A percentile compares a stretch with the other conserved stretches of the same genome.
These are phyloP conservation scores for Phylloscopus collybita DNA, from an alignment of 2,797 vertebrate species.

Conservation along the genomic window DNA sequence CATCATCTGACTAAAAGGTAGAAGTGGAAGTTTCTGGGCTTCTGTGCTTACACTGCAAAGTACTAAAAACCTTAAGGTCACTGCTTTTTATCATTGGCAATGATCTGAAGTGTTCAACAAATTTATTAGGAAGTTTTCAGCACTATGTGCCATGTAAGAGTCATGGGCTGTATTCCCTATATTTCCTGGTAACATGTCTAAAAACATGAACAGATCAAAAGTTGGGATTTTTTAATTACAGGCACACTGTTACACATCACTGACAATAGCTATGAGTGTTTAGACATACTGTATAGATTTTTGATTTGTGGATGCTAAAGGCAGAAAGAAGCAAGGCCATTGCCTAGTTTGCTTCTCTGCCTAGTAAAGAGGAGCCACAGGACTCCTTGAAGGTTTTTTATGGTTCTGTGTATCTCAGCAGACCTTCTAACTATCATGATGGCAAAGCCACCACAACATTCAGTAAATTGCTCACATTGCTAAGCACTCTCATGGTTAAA, in stretches of 20 bases:
- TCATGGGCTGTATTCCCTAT: neutral
- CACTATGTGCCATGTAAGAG: neutral
- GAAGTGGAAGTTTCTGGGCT: neutral
- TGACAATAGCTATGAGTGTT: neutral
- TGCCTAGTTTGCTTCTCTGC: neutral
- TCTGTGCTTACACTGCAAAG: neutral
- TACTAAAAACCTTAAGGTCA: neutral
- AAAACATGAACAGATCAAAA: neutral
- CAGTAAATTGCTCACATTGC: neutral
- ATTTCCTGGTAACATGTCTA: neutral
- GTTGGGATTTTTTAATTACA: neutral
- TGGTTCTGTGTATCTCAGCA: neutral
- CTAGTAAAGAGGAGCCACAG: neutral
- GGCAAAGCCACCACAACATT: neutral
- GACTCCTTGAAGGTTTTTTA: neutral
- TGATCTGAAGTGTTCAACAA: neutral
- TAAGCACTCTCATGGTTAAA: neutral
- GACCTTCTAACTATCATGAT: neutral
- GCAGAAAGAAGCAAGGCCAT: neutral
- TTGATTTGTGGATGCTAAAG: neutral
- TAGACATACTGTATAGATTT: neutral
- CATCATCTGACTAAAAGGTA: slow-evolving; percentile 21
- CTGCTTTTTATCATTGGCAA: neutral
- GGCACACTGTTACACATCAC: neutral
- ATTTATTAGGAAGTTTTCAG: neutral